A percentile compares a stretch with the other conserved stretches of the same genome.
Conservation (phyloP, 1,140 invertebrate genomes). For the Drosophila obscura region DNA sequence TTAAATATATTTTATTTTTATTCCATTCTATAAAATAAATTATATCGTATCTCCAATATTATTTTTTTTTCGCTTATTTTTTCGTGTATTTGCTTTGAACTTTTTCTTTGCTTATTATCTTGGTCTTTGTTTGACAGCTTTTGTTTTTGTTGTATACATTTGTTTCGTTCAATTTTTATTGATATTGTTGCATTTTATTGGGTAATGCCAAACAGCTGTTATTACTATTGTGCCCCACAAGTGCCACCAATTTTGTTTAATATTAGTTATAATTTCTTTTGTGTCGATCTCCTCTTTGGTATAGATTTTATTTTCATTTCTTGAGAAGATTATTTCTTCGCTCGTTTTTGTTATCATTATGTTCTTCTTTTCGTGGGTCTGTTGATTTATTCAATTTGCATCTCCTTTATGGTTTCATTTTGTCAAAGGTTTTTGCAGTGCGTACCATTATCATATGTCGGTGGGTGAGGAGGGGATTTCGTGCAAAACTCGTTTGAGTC, state of each 20-base stretch:
- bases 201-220: slow-evolving; percentile 42
- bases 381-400: slow-evolving; percentile 36
- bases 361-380: background rate
- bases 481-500: too few species aligned
- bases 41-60: too few species aligned
- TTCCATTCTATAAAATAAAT: too few species aligned
- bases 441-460: too few species aligned
- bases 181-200: slow-evolving; percentile 5
- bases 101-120: background rate
- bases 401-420: slow-evolving; percentile 25
- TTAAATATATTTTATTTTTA: too few species aligned
- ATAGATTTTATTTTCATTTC: background rate
- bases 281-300: too few species aligned
- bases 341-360: too few species aligned
- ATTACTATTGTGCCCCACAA: background rate
- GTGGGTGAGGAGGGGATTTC: too few species aligned
- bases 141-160: slow-evolving; percentile 16
- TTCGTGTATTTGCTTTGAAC: background rate
- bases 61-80: too few species aligned
- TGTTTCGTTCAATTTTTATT: slow-evolving; percentile 10
- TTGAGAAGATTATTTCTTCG: too few species aligned
- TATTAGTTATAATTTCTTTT: slow-evolving; percentile 1
- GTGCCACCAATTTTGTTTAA: slow-evolving; percentile 13
- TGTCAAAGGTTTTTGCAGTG: too few species aligned
- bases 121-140: slow-evolving; percentile 40